These are phyloP conservation scores for Hemitrygon akajei DNA, from an alignment of 2,797 vertebrate species.

Conservation along the genomic window DNA sequence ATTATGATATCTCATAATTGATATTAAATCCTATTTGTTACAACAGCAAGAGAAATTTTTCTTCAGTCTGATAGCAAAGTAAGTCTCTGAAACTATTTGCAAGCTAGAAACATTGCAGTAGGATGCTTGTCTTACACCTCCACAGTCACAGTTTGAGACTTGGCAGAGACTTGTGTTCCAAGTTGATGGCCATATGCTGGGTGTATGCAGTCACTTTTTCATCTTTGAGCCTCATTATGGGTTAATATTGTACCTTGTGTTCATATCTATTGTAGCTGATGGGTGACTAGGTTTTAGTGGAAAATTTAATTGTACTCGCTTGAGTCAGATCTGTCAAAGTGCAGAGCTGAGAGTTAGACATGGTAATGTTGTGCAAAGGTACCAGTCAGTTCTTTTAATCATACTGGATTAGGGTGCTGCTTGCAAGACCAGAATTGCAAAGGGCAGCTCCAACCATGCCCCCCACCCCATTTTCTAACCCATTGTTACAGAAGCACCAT, in stretches of 20 bases:
- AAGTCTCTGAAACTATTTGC: not conserved
- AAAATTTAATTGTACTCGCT: not conserved
- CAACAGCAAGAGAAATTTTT: conserved; percentile 1
- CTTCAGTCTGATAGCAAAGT: not conserved
- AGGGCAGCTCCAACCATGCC: no score
- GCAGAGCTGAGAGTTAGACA: not conserved
- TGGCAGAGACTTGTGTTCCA: conserved; percentile 55
- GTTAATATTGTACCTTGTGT: not conserved
- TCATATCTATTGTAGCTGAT: not conserved
- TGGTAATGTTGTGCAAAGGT: not conserved
- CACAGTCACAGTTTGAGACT: conserved; percentile 70
- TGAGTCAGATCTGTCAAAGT: not conserved
- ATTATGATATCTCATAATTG: conserved; percentile 2
- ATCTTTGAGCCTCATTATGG: conserved; percentile 33
- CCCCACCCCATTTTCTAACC: no score
- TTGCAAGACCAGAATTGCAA: no score
- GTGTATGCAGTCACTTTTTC: conserved; percentile 22
- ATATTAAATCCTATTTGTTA: not conserved
- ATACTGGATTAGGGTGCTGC: no score
- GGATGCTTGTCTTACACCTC: conserved; percentile 44
- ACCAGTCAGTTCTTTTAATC: no score
- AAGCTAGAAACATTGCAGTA: not conserved
- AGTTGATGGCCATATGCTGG: conserved; percentile 46
- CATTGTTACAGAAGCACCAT: no score
- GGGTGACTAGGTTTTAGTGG: not conserved